Evolutionary conservation across 2,113 vertebrate genomes (phyloP).

Genomic region (Patagioenas fasciata): DNA sequence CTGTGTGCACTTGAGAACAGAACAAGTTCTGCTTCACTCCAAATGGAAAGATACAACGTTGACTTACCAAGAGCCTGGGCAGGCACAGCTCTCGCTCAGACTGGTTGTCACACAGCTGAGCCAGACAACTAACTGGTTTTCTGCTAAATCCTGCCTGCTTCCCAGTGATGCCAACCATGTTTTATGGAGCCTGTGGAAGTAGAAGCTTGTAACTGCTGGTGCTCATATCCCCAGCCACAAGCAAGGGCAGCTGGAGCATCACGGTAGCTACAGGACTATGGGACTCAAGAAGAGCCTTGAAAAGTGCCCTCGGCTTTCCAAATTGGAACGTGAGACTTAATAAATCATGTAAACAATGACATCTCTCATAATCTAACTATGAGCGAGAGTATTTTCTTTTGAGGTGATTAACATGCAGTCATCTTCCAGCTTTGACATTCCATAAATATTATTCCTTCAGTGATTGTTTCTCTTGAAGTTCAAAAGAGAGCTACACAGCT

Average conservation of each 20-base stretch:
- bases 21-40: conserved; percentile 50
- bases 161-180: neutral
- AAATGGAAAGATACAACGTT: neutral
- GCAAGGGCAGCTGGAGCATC: neutral
- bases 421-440: conserved; percentile 63
- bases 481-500: conserved; percentile 48
- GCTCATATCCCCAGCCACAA: neutral
- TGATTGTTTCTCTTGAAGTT: conserved; percentile 56
- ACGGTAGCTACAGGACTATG: rapidly evolving
- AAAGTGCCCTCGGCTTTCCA: neutral
- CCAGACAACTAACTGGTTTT: conserved; percentile 5
- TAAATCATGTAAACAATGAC: neutral
- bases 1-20: conserved; percentile 4
- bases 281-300: neutral
- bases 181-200: neutral
- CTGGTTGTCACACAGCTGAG: neutral
- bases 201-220: neutral
- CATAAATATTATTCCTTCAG: conserved; percentile 57
- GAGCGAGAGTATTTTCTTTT: conserved; percentile 32
- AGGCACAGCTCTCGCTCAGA: conserved; percentile 8
- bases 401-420: conserved; percentile 42
- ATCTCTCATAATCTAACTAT: conserved; percentile 36
- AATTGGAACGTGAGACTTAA: neutral
- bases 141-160: conserved; percentile 32
- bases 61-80: neutral